A percentile compares a stretch with the other conserved stretches of the same genome.
phyloP scores from a whole-genome alignment of 2,797 vertebrate genomes.

The Platalea minor region DNA sequence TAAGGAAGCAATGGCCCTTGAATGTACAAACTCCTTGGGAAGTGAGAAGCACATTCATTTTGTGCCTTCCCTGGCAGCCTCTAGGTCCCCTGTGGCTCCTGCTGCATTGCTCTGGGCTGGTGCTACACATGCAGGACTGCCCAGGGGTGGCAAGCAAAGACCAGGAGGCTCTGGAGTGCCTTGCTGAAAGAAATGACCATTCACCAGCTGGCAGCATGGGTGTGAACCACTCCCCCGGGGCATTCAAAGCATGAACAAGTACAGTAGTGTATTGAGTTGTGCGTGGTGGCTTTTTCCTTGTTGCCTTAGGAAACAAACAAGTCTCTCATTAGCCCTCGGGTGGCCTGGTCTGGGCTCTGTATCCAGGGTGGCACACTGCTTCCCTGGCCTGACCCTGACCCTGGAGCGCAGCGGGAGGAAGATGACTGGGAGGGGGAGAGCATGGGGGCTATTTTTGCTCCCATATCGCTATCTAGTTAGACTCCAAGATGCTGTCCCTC shows the following conservation, averaged over 20 bases:
- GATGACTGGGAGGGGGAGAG: background rate
- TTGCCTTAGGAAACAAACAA: conserved; percentile 14
- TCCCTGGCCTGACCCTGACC: conserved; percentile 71
- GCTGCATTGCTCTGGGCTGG: background rate
- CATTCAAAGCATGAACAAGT: background rate
- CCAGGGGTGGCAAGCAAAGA: background rate
- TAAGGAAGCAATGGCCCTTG: background rate
- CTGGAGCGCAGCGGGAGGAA: conserved; percentile 28
- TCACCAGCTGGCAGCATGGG: background rate
- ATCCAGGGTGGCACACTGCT: background rate
- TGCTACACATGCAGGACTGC: background rate
- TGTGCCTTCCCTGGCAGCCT: background rate
- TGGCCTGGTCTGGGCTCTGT: background rate
- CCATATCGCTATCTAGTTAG: conserved; percentile 67
- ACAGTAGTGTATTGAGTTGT: background rate
- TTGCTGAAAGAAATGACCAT: background rate
- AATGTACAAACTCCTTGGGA: background rate
- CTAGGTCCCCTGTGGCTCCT: background rate
- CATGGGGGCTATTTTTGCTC: conserved; percentile 66
- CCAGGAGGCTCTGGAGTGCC: background rate
- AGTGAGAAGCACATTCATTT: background rate
- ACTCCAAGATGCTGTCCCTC: conserved; percentile 68
- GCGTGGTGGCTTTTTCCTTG: background rate
- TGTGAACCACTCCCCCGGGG: background rate
- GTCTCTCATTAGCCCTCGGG: background rate